These are phyloP conservation scores for Pseudorectes ferrugineus DNA, from an alignment of 2,113 vertebrate species.

Conservation along the genomic window DNA sequence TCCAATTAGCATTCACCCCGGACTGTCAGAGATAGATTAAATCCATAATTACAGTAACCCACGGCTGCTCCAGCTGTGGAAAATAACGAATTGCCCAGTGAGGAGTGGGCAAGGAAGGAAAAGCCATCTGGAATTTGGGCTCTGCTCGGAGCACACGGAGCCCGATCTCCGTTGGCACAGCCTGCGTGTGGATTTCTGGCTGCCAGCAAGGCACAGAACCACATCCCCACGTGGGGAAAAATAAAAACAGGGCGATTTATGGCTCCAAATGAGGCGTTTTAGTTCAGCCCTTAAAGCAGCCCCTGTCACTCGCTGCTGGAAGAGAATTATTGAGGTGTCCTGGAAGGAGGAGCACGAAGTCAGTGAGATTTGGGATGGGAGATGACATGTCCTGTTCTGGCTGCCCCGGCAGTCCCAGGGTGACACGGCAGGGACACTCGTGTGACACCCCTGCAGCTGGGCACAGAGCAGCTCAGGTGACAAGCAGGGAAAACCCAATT, in stretches of 20 bases:
- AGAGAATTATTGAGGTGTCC: not conserved
- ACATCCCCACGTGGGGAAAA: not conserved
- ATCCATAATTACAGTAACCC: conserved; percentile 65
- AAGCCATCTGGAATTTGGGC: not conserved
- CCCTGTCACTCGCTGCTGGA: not conserved
- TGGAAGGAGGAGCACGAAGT: not conserved
- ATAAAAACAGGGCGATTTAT: not conserved
- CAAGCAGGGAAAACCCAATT: not conserved
- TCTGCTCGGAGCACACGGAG: not conserved
- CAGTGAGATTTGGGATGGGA: not conserved
- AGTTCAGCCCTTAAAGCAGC: not conserved
- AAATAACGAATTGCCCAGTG: conserved; percentile 50
- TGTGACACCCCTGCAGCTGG: not conserved
- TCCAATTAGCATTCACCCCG: conserved; percentile 55
- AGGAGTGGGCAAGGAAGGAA: conserved; percentile 27
- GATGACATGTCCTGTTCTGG: not conserved
- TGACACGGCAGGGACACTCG: not conserved
- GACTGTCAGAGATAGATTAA: conserved; percentile 35
- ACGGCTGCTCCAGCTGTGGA: conserved; percentile 54
- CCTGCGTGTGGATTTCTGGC: not conserved
- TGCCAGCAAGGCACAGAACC: not conserved
- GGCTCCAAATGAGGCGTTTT: not conserved
- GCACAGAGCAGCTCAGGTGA: not conserved
- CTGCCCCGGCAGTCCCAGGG: not conserved
- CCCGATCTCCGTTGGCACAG: not conserved